Conservation (phyloP, 2,113 vertebrate genomes). For the Prinia subflava region DNA sequence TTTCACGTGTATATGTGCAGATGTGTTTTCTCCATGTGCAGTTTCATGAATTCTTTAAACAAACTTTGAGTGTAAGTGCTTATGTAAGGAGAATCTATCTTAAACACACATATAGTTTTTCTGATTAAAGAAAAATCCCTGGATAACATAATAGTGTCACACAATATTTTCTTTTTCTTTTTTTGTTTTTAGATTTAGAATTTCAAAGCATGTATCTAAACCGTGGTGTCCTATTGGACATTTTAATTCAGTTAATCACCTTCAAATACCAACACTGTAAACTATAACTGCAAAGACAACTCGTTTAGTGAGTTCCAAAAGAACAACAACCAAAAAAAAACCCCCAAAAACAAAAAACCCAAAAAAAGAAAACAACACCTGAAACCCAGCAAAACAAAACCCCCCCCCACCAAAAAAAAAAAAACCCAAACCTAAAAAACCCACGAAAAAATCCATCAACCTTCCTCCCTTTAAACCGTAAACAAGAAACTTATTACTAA, state of each 20-base stretch:
- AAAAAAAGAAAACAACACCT: background rate
- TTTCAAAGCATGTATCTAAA: background rate
- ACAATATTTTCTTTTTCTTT: background rate
- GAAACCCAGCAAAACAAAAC: background rate
- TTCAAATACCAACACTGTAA: background rate
- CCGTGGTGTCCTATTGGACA: background rate
- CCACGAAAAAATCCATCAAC: background rate
- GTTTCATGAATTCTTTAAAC: background rate
- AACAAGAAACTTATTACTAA: background rate
- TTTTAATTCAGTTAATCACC: background rate
- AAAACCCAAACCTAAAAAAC: accelerated
- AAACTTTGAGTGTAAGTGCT: background rate
- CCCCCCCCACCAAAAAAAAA: background rate
- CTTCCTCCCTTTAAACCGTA: background rate
- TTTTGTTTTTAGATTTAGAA: background rate
- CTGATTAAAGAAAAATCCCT: background rate
- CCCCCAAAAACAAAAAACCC: background rate
- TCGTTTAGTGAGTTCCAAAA: background rate
- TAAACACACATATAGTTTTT: background rate
- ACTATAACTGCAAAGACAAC: background rate
- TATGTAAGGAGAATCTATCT: background rate
- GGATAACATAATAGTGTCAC: background rate
- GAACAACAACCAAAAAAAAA: background rate
- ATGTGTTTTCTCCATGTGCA: background rate
- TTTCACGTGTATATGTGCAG: background rate